Conservation (phyloP, 1,140 invertebrate genomes). For the Centruroides vittatus region DNA sequence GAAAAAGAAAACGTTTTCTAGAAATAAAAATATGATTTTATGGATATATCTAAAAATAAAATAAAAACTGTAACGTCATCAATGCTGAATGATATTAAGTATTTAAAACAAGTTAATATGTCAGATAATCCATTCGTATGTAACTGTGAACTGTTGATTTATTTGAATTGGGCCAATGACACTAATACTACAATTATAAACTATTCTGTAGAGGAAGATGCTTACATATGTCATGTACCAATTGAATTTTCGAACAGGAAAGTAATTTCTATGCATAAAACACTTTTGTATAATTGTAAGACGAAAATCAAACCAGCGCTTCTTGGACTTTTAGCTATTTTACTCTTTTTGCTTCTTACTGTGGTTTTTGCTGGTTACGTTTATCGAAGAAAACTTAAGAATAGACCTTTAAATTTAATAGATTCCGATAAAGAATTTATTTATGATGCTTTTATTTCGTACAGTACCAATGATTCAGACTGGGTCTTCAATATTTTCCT, state of each 20-base stretch:
- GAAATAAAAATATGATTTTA: no score
- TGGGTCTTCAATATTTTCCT: slow-evolving; percentile 41
- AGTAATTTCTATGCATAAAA: not conserved
- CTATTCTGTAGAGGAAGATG: slow-evolving; percentile 9
- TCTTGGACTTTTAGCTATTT: slow-evolving; percentile 22
- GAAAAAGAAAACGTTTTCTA: no score
- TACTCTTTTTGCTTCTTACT: slow-evolving; percentile 27
- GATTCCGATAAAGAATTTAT: slow-evolving; percentile 24
- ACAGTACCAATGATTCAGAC: slow-evolving; percentile 43
- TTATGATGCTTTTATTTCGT: slow-evolving; percentile 51
- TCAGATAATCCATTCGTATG: slow-evolving; percentile 38
- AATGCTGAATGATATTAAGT: slow-evolving; percentile 39
- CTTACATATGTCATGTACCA: slow-evolving; percentile 26
- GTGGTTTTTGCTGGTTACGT: slow-evolving; percentile 22
- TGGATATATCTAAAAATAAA: slow-evolving; percentile 33
- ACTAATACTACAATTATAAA: not conserved
- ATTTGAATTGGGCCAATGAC: not conserved
- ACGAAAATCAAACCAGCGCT: slow-evolving; percentile 22
- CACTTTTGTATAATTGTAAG: not conserved
- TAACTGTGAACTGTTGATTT: slow-evolving; percentile 3
- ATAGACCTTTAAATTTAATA: not conserved
- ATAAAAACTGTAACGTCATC: slow-evolving; percentile 34
- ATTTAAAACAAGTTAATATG: slow-evolving; percentile 31
- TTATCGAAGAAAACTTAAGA: slow-evolving; percentile 21
- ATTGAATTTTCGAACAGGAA: slow-evolving; percentile 1